Conservation (phyloP, 1,140 invertebrate species). For the Drosophila ercepeae region DNA sequence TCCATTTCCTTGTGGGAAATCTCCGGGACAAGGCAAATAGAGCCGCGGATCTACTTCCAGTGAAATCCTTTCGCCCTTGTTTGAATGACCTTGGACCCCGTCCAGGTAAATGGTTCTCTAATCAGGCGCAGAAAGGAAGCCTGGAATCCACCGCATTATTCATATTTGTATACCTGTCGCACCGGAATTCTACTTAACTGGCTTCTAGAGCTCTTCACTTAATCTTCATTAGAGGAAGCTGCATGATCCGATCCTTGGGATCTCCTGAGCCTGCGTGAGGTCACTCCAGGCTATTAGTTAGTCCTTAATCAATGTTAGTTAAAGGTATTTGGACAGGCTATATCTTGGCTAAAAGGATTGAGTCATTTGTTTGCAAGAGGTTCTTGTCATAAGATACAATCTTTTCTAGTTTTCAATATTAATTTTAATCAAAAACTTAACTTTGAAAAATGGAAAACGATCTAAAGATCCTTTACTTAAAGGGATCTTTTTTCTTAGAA, state of each 20-base stretch:
- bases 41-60: conserved; percentile 54
- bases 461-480: too few relatives aligned
- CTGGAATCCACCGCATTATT: conserved; percentile 31
- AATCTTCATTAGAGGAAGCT: conserved; percentile 62
- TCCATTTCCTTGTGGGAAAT: conserved; percentile 72
- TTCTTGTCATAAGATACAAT: conserved; percentile 10
- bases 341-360: too few relatives aligned
- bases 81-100: conserved; percentile 65
- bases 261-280: conserved; percentile 51
- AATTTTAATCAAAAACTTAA: background rate
- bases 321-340: conserved; percentile 39
- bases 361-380: conserved; percentile 15
- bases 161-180: conserved; percentile 67
- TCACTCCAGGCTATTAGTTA: conserved; percentile 50
- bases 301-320: conserved; percentile 58
- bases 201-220: conserved; percentile 33
- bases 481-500: background rate
- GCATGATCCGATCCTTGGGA: conserved; percentile 6
- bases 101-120: conserved; percentile 67
- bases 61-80: conserved; percentile 62
- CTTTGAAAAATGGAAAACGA: too few relatives aligned
- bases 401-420: background rate
- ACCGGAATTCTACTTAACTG: conserved; percentile 57
- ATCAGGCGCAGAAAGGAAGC: conserved; percentile 47
- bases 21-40: conserved; percentile 35